Base-by-base conservation (phyloP, 2,113 vertebrate species). In the Tor tambroides region DNA sequence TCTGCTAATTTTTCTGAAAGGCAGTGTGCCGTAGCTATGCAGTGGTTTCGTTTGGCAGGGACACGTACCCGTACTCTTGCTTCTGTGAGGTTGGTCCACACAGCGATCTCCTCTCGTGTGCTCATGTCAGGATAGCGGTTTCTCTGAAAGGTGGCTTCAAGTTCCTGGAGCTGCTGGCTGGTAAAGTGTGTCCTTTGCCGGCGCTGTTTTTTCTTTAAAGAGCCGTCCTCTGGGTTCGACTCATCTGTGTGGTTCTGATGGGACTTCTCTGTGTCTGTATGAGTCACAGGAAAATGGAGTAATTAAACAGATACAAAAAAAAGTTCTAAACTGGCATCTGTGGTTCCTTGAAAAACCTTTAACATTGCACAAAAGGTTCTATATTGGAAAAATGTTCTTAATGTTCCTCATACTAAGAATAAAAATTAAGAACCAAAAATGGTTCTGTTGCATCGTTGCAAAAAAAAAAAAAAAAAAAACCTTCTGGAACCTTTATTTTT, bases 51-150 rank as follows among this genome's bases (percentile, higher is more conserved):
- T 61, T 51, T 15, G 80, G 23, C 43, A 38, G 2, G 59, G 80
- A 82, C 85, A 91, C 96, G 72, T 95, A 99, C 98, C 97, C 98
- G 94, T 89, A 99, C 98, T 92, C 98, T 95, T 59, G 98, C 98
- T 93, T 99, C 98, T 0, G 98, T 99, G 87, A 99, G 95, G 93
- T 99, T 99, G 93, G 43, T 46, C 43, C 43, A 46, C 43, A 46
- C 43, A 46, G 43, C 43, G 10, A 46, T 99, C 94, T 99, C 98
- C 92, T 99, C 98, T 77, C 98, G 95, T 74, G 98, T 99, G 93
- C 97, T 99, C 98, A 99, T 99, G 92, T 99, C 98, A 0, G 98
- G 98, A 90, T 99, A 99, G 65, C 98, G 97, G 94, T 99, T 99
- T 89, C 98, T 95, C 93, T 99, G 98, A 92, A 99, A 99, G 84